phyloP scores from a whole-genome alignment of 2,888 invertebrate species.

The Acronicta leporina region DNA sequence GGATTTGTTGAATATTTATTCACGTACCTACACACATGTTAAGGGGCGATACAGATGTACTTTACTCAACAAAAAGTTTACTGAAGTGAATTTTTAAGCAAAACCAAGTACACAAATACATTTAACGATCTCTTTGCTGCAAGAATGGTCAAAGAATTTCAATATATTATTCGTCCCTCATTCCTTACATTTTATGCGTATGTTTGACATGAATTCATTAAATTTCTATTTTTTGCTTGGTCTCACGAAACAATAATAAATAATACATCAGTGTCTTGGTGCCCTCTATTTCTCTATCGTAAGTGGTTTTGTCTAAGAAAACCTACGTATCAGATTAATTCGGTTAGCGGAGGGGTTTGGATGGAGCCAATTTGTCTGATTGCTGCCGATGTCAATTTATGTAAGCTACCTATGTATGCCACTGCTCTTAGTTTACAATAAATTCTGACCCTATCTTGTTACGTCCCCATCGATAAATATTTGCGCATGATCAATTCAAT shows the following conservation, averaged over 20 bases:
- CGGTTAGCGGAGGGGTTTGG: constrained; percentile 82
- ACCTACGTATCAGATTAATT: constrained; percentile 87
- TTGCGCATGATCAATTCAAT: constrained; percentile 88
- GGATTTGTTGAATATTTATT: constrained; percentile 87
- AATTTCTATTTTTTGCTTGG: constrained; percentile 41
- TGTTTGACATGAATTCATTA: constrained; percentile 44
- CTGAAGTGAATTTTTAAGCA: constrained; percentile 43
- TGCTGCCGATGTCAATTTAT: constrained; percentile 86
- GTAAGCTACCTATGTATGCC: constrained; percentile 81
- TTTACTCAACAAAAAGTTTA: constrained; percentile 50
- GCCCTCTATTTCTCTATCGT: constrained; percentile 69
- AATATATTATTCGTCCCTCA: constrained; percentile 40
- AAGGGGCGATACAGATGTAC: constrained; percentile 59
- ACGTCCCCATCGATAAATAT: constrained; percentile 87
- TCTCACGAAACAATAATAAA: constrained; percentile 54
- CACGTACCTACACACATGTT: constrained; percentile 73
- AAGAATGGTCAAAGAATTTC: constrained; percentile 39
- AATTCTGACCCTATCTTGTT: constrained; percentile 86
- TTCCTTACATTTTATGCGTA: constrained; percentile 36
- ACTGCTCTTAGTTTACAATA: constrained; percentile 82
- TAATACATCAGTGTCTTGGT: constrained; percentile 61
- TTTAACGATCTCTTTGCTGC: constrained; percentile 20
- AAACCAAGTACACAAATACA: constrained; percentile 29
- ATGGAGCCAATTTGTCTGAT: constrained; percentile 89
- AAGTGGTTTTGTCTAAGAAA: constrained; percentile 86